Evolutionary conservation across 2,888 invertebrate genomes (phyloP), one percentile per base, ranked within the genome.

Genomic region (Asteroscopus sphinx): DNA sequence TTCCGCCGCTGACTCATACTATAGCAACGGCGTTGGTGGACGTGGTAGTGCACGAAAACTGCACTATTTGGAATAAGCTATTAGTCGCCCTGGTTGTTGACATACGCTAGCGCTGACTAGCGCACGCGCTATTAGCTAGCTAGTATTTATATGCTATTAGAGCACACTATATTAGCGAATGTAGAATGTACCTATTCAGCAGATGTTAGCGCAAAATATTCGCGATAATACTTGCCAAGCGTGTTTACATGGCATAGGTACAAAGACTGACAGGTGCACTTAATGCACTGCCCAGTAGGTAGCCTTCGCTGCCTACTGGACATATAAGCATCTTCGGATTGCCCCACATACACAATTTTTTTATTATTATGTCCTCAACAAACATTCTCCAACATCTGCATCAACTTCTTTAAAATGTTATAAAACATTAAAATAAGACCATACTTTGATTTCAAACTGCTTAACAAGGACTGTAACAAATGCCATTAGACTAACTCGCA

Each of bases 91-190:
- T n/a, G 13, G 9, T 28, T 37, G n/a, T 30, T 37, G 28, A 39
- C 42, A 30, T 37, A 37, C 40, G 25, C 41, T 8, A 42, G 15
- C 26, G 11, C n/a, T n/a, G n/a, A n/a, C n/a, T n/a, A n/a, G n/a
- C n/a, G n/a, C n/a, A n/a, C 15, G 39, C 33, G 21, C 40, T 40
- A 21, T 15, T 13, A 41, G 5, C 5, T 8, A 12, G n/a, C n/a
- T n/a, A n/a, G n/a, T n/a, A n/a, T n/a, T n/a, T n/a, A n/a, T n/a
- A n/a, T n/a, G n/a, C n/a, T n/a, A n/a, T n/a, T n/a, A n/a, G n/a
- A n/a, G n/a, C 21, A 47, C 39, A 26, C 40, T 40, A 28, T 15
- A 40, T 48, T 59, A 28, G 21, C 61, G 33, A 37, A 60, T 52
- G 5, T 8, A 40, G 21, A 37, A 61, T 28, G 12, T 33, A n/a